Conservation (phyloP, 2,888 invertebrate genomes). For the Himalopsyche japonica region DNA sequence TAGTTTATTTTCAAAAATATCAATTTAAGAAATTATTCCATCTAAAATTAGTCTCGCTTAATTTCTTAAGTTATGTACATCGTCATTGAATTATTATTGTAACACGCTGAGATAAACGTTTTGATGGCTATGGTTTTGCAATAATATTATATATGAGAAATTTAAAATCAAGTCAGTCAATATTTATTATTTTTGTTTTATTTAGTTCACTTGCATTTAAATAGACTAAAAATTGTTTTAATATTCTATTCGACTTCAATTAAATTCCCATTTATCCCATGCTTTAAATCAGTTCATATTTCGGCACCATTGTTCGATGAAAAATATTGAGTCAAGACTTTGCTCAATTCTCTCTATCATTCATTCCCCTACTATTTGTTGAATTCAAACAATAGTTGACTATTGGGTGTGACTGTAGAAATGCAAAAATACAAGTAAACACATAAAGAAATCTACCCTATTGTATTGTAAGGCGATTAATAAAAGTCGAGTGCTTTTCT, state of each 20-base stretch:
- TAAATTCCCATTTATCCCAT: background rate
- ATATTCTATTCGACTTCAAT: background rate
- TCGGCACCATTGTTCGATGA: background rate
- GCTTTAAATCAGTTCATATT: background rate
- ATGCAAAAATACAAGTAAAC: slow-evolving; percentile 1
- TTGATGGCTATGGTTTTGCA: too few relatives aligned
- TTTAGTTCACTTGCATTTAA: too few relatives aligned
- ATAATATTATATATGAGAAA: too few relatives aligned
- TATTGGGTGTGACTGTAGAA: slow-evolving; percentile 1
- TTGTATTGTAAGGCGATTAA: background rate
- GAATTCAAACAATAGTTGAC: background rate
- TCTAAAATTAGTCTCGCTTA: too few relatives aligned
- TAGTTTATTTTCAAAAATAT: too few relatives aligned
- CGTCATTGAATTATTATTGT: too few relatives aligned
- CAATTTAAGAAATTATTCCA: too few relatives aligned
- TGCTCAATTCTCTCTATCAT: background rate
- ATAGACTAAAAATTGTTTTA: too few relatives aligned
- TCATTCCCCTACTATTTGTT: background rate
- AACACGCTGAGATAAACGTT: too few relatives aligned
- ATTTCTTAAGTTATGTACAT: too few relatives aligned
- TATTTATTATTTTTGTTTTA: too few relatives aligned
- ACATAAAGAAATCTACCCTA: background rate
- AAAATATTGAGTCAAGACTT: background rate
- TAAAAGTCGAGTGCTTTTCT: background rate
- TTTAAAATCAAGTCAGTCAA: too few relatives aligned